These are phyloP conservation scores for Amphipyra tragopoginis DNA, from an alignment of 2,888 invertebrate genomes.

Conservation along the genomic window DNA sequence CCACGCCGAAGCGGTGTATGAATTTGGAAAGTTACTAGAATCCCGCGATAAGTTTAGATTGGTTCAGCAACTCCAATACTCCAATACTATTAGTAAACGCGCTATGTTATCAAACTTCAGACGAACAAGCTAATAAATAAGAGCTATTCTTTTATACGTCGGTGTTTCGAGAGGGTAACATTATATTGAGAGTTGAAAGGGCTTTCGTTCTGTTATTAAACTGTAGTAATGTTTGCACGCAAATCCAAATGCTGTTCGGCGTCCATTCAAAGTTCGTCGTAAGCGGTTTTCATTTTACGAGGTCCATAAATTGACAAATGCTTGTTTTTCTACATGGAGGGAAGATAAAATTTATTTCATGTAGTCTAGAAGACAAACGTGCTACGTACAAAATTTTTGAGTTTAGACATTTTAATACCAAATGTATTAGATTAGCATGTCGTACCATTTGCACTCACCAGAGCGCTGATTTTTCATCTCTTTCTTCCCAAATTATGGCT, in stretches of 20 bases:
- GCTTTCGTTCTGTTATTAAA: constrained; percentile 39
- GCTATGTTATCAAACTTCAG: constrained; percentile 37
- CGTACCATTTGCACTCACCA: no score
- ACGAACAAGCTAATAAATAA: constrained; percentile 29
- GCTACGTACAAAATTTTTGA: no score
- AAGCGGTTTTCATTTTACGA: constrained; percentile 5
- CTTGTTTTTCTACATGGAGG: constrained; percentile 14
- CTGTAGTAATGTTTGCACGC: constrained; percentile 53
- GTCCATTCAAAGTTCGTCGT: constrained; percentile 6
- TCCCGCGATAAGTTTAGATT: constrained; percentile 55
- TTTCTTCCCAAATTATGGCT: no score
- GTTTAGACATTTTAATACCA: no score
- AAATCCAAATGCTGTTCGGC: constrained; percentile 40
- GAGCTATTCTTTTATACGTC: constrained; percentile 7
- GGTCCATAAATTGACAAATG: constrained; percentile 9
- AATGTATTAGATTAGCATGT: no score
- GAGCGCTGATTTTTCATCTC: no score
- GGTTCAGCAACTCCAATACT: constrained; percentile 47
- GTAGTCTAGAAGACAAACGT: no score
- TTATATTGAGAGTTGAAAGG: constrained; percentile 43
- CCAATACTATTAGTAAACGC: constrained; percentile 36
- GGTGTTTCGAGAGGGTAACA: constrained; percentile 21
- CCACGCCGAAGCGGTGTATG: constrained; percentile 6
- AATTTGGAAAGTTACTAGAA: constrained; percentile 35
- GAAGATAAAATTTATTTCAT: constrained; percentile 54